A percentile compares a stretch with the other conserved stretches of the same genome.
These are phyloP conservation scores for Ectemnius lituratus DNA, from an alignment of 2,888 invertebrate genomes.

Conservation along the genomic window DNA sequence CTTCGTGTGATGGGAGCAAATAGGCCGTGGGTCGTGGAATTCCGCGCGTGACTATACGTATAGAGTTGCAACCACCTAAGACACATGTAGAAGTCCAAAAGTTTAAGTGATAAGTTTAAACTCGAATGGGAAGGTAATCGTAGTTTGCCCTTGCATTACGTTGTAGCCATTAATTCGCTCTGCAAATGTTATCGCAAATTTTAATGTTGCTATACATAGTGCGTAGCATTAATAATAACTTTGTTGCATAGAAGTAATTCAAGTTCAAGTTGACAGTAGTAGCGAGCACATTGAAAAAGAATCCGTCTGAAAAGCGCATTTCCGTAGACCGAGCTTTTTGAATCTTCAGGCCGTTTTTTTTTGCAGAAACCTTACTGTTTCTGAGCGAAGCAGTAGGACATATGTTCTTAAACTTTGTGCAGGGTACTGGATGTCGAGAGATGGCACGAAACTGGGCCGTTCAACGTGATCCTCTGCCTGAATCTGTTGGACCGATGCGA, in stretches of 20 bases:
- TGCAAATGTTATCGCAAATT: neutral
- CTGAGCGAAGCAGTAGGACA: no score
- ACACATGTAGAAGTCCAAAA: neutral
- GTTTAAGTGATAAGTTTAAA: no score
- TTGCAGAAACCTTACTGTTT: no score
- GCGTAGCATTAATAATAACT: conserved; percentile 46
- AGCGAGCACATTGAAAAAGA: no score
- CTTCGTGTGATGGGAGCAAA: conserved; percentile 26
- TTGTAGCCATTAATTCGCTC: no score
- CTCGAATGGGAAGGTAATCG: neutral
- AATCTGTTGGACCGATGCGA: conserved; percentile 97
- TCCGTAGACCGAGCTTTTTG: no score
- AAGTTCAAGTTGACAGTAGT: conserved; percentile 64
- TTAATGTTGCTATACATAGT: conserved; percentile 30
- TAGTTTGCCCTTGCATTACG: conserved; percentile 14
- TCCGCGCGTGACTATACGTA: conserved; percentile 9
- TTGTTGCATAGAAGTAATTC: conserved; percentile 65
- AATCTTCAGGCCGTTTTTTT: no score
- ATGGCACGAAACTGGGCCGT: conserved; percentile 81
- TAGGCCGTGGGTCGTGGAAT: conserved; percentile 27
- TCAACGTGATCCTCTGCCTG: conserved; percentile 91
- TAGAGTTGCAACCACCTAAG: neutral
- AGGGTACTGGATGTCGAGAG: conserved; percentile 86
- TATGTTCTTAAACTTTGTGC: neutral
- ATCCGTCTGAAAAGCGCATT: no score